Evolutionary conservation across 1,140 invertebrate species (phyloP), one percentile per base, ranked within the genome.

Genomic region (Bombus sylvicola): DNA sequence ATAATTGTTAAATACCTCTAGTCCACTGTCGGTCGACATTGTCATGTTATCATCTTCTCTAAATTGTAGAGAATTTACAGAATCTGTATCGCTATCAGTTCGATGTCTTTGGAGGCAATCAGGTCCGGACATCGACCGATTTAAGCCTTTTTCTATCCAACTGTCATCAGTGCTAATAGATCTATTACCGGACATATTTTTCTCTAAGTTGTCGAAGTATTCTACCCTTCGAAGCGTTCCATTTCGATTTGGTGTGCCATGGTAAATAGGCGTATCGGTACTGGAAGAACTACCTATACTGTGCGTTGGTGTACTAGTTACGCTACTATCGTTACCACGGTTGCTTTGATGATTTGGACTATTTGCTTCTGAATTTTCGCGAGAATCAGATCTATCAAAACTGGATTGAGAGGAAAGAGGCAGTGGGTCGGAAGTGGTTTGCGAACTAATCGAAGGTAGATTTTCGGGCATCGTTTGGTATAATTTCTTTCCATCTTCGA

Each of bases 391-490:
- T 31, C 64, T 87, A 64, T 94, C 92, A 10, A 88, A 84, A 80
- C 88, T 94, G 18, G 93, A 93, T 66, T 94, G 92, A 72, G 83
- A 89, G 1, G 92, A 93, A 84, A 92, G 87, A 37, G 90, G 87
- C 81, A 92, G 76, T 39, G 88, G 90, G 25, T 93, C 93, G 71
- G 83, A 81, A 82, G 91, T 95, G 86, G 95, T 95, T 87, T 95
- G 93, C 87, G 96, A 96, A 75, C 94, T 94, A 89, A 95, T 96
- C 5, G 96, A 97, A 5, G 96, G 96, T 69, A 97, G 91, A 92
- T 95, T 96, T n/a, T 96, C 95, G 1, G 97, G 97, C 96, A 97
- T 97, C 5, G 97, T 97, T 94, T 97, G 96, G 93, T 97, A 97
- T 25, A 97, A 91, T 93, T 97, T 97, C 71, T 97, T 96, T 77